Base-by-base conservation (phyloP, 2,888 invertebrate species). In the Melipona beecheii region DNA sequence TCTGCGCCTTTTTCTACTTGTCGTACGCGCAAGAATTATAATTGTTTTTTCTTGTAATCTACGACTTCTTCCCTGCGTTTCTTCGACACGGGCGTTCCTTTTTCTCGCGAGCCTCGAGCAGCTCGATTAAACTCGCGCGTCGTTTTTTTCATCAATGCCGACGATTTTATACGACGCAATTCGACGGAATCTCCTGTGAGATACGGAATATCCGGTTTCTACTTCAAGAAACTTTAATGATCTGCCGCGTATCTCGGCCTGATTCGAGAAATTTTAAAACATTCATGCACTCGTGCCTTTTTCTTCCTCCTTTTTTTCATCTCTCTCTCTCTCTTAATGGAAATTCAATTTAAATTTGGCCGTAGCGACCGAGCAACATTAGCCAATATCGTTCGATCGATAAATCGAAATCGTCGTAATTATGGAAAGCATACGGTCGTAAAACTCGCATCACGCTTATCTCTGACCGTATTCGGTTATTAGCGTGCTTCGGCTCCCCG, bases 291-390 rank as follows among this genome's bases (percentile, higher is more conserved):
- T 11, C 64, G 6, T 36, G 13, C 15, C 43, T 6, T 13, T 19
- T 60, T 19, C n/a, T n/a, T n/a, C 19, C 5, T 11, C 17, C 15
- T 31, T 21, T 27, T 3, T 19, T 11, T 36, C 9, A 21, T 15
- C 43, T n/a, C 13, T 56, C 2, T n/a, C n/a, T 17, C 43, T n/a
- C n/a, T n/a, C n/a, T 36, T 58, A 27, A 31, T 17, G 81, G 74
- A 56, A 87, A 84, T 82, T 89, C 82, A 82, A 89, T 87, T 87
- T 84, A 85, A 78, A 82, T 77, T 85, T 87, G 77, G 76, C 54
- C 24, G 52, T n/a, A 27, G 21, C 62, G 68, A 31, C 13, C 65
- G 17, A 27, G 70, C 49, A 56, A 43, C 54, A 80, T 70, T 58
- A 70, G 62, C 64, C 74, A 65, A 58, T 62, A 66, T 43, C 50